These are phyloP conservation scores for Oxystoma pomonae DNA, from an alignment of 2,888 invertebrate species.

Conservation along the genomic window DNA sequence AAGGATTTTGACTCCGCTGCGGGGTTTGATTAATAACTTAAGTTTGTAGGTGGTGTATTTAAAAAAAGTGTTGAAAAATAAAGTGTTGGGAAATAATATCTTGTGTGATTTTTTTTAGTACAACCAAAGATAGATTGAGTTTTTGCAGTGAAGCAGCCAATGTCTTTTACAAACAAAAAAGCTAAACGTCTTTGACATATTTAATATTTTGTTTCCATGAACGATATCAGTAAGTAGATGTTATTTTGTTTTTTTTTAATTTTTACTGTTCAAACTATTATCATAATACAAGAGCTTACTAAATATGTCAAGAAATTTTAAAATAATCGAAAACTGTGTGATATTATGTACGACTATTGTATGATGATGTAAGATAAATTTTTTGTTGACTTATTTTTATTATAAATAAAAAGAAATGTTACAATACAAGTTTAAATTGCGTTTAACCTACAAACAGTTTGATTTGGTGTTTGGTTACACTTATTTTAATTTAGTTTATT, in stretches of 20 bases:
- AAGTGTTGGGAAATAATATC: neutral
- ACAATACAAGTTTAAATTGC: neutral
- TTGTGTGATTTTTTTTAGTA: neutral
- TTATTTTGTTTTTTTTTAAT: too few species aligned
- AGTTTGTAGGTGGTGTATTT: neutral
- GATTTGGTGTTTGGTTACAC: neutral
- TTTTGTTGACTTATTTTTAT: neutral
- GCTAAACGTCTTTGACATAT: too few species aligned
- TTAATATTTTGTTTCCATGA: too few species aligned
- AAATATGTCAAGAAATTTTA: too few species aligned
- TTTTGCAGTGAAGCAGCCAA: too few species aligned
- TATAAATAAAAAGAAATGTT: neutral
- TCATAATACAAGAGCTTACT: too few species aligned
- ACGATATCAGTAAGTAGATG: too few species aligned
- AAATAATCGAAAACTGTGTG: too few species aligned
- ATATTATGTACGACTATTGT: too few species aligned
- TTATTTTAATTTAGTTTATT: too few species aligned
- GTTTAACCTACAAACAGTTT: neutral
- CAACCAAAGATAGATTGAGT: neutral
- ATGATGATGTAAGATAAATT: neutral
- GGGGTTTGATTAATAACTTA: slow-evolving; percentile 24
- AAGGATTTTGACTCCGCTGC: slow-evolving; percentile 58
- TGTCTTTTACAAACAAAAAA: too few species aligned
- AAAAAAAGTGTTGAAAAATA: neutral
- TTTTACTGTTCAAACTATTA: too few species aligned